Percentiles rank a stretch among this genome's conserved stretches.
Conservation (phyloP, 2,797 vertebrate genomes). For the Spinus pinus region DNA sequence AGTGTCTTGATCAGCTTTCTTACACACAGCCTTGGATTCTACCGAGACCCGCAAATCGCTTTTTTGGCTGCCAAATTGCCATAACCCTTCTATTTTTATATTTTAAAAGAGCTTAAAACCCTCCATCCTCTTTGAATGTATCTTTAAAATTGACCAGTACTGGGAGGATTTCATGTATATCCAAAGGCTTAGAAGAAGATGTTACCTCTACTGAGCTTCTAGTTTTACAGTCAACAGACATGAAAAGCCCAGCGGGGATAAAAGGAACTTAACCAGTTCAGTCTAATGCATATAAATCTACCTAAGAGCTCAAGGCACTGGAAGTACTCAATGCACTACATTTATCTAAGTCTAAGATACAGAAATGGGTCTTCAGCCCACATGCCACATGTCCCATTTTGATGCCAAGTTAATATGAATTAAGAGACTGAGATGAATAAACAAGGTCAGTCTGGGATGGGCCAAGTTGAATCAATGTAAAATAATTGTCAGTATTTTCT, state of each 20-base stretch:
- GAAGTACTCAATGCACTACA: constrained; percentile 68
- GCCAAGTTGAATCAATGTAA: constrained; percentile 72
- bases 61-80: constrained; percentile 82
- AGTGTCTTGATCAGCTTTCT: constrained; percentile 80
- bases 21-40: constrained; percentile 66
- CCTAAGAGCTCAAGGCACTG: constrained; percentile 81
- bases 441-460: constrained; percentile 76
- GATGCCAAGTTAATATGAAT: constrained; percentile 77
- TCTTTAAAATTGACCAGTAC: constrained; percentile 83
- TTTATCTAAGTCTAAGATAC: constrained; percentile 71
- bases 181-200: constrained; percentile 79
- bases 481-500: constrained; percentile 78
- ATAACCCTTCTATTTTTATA: constrained; percentile 78
- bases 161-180: constrained; percentile 82
- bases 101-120: constrained; percentile 84
- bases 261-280: constrained; percentile 82
- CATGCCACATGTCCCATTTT: constrained; percentile 69
- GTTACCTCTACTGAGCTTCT: constrained; percentile 73
- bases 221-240: constrained; percentile 82
- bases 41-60: constrained; percentile 73
- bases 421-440: constrained; percentile 75
- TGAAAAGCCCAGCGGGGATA: constrained; percentile 80
- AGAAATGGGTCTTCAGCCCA: constrained; percentile 71
- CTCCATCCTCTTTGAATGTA: constrained; percentile 77
- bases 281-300: constrained; percentile 85